Base-by-base conservation (phyloP, 2,888 invertebrate genomes). In the Leptopilina myrica region DNA sequence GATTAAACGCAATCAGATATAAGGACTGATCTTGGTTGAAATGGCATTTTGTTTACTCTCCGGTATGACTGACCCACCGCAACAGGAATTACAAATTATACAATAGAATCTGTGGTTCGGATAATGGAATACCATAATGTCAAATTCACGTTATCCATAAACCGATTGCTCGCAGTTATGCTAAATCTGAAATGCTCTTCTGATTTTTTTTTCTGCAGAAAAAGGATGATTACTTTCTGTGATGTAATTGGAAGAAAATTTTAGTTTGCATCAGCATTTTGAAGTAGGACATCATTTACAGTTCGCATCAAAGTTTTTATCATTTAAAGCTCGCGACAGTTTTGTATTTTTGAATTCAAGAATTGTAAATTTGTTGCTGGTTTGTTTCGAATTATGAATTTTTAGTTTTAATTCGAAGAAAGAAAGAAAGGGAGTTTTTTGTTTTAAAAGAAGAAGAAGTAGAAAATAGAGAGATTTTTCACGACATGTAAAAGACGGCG, bases 381-480 rank as follows among this genome's bases (percentile, higher is more conserved):
- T 20, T 20, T 20, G 20, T 20, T 20, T 20, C 20, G 20, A 20
- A 20, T 20, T 20, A 20, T 20, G 20, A 20, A 20, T 20, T 20
- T 20, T 20, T 20, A 20, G 33, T 33, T 33, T 33, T 33, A 33
- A 33, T 33, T 33, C 5, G 5, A 33, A 33, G 33, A 33, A 33
- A 33, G 3, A 20, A 33, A 33, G 33, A 3, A 20, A 20, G 20
- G 20, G 20, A 20, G 20, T 20, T 20, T 20, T 20, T 20, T 20
- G 33, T 33, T 33, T 33, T 33, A 33, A 33, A 7, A 67, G 59
- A 43, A 49, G 69, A 15, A 62, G 59, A 65, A 76, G 67, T 75
- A 79, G 80, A 78, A 80, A 76, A 73, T 78, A 79, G 79, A 76
- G 79, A 77, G 82, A 80, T 78, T 82, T 82, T 73, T 77, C 77